These are phyloP conservation scores for Subacronicta megacephala DNA, from an alignment of 2,888 invertebrate species.

Conservation along the genomic window DNA sequence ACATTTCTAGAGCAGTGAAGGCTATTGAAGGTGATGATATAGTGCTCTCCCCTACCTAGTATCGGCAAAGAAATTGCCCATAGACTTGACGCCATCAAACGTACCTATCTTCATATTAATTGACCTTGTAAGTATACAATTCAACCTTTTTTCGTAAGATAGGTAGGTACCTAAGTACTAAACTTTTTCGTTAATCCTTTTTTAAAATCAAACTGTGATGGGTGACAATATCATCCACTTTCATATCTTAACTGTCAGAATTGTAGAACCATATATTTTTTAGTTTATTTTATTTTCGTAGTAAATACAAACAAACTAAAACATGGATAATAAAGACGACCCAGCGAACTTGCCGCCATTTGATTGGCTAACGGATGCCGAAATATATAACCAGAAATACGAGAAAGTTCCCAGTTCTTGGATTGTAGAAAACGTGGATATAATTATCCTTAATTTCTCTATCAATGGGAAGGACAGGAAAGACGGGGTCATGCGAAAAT, in stretches of 20 bases:
- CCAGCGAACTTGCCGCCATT: conserved; percentile 48
- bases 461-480: conserved; percentile 70
- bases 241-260: not conserved
- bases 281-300: not conserved
- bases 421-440: conserved; percentile 71
- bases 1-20: too few relatives aligned
- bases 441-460: conserved; percentile 74
- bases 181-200: not conserved
- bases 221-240: not conserved
- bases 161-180: too few relatives aligned
- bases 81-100: too few relatives aligned
- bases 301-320: not conserved
- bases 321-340: not conserved
- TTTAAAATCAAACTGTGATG: not conserved
- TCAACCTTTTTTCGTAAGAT: too few relatives aligned
- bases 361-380: conserved; percentile 72
- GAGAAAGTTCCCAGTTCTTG: conserved; percentile 64
- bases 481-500: conserved; percentile 72
- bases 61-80: too few relatives aligned
- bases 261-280: not conserved
- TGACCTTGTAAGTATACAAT: too few relatives aligned
- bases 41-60: too few relatives aligned
- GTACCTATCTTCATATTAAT: too few relatives aligned
- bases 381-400: conserved; percentile 70
- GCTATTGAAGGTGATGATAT: too few relatives aligned